Evolutionary conservation across 1,140 invertebrate genomes (phyloP), one percentile per base, ranked within the genome.

Genomic region (Planococcus citri): DNA sequence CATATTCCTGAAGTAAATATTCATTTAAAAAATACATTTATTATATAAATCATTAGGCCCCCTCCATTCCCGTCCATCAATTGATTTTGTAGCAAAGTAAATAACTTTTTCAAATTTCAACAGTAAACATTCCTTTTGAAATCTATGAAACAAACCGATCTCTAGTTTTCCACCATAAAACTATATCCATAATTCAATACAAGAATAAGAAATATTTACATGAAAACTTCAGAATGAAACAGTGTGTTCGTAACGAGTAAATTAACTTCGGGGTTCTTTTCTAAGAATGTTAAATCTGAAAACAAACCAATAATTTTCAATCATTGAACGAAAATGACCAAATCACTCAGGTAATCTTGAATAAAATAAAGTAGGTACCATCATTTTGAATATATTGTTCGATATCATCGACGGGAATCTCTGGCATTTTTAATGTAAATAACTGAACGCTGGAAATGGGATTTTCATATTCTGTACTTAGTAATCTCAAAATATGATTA

Each of bases 171-270:
- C n/a, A n/a, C n/a, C n/a, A n/a, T n/a, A n/a, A n/a, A n/a, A n/a
- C n/a, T n/a, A n/a, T n/a, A n/a, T n/a, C n/a, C n/a, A n/a, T n/a
- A n/a, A n/a, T n/a, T n/a, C n/a, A n/a, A n/a, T n/a, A n/a, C n/a
- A n/a, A n/a, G n/a, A 58, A 20, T 22, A 58, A 58, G 17, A 58
- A n/a, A 58, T 8, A 58, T 20, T 64, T 10, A 64, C 60, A 64
- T 64, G 22, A 64, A 64, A 3, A 64, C 60, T 64, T 64, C 60
- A 24, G 60, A 64, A 64, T 64, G 60, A 25, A 25, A 64, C 22
- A 64, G 17, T 9, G 22, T 64, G 20, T 64, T 64, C 6, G 25
- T 27, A 64, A 64, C 60, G 4, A 64, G 17, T 17, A 64, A 24
- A 64, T 64, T 64, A 4, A 64, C 25, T 64, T 64, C 60, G 4